Percentiles rank a stretch among this genome's conserved stretches.
phyloP scores from a whole-genome alignment of 2,797 vertebrate species.

The Enteromius viviparus region DNA sequence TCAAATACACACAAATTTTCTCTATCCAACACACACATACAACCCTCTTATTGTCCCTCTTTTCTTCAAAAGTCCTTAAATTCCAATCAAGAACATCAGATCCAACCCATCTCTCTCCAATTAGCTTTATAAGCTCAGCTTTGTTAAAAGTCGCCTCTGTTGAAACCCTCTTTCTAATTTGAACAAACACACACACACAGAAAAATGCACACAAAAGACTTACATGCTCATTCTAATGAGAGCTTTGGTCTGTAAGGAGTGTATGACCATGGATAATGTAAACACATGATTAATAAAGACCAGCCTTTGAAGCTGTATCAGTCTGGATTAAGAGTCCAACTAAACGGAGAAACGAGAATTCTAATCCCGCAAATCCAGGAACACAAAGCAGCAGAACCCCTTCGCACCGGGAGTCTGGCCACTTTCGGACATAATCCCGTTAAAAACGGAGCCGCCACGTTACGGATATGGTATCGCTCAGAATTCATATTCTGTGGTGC shows the following conservation, averaged over 20 bases:
- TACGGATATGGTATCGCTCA: constrained; percentile 34
- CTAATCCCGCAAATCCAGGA: constrained; percentile 76
- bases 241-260: constrained; percentile 65
- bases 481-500: constrained; percentile 34
- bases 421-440: constrained; percentile 58
- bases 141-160: constrained; percentile 48
- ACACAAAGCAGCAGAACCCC: constrained; percentile 53
- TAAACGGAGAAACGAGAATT: constrained; percentile 67
- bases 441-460: constrained; percentile 45
- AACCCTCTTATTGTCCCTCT: constrained; percentile 14
- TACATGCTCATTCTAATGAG: constrained; percentile 62
- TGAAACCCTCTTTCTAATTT: constrained; percentile 48
- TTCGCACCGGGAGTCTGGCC: constrained; percentile 51
- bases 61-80: constrained; percentile 34
- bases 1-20: neutral
- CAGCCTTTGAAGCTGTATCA: constrained; percentile 79
- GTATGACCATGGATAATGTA: constrained; percentile 76
- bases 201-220: constrained; percentile 49
- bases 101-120: constrained; percentile 45
- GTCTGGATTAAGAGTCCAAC: constrained; percentile 69
- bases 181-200: constrained; percentile 41
- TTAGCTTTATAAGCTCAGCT: constrained; percentile 54
- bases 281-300: constrained; percentile 80
- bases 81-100: constrained; percentile 46
- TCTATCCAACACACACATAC: neutral